Evolutionary conservation across 2,113 vertebrate species (phyloP), one percentile per base, ranked within the genome.

Genomic region (Catharus bicknelli): DNA sequence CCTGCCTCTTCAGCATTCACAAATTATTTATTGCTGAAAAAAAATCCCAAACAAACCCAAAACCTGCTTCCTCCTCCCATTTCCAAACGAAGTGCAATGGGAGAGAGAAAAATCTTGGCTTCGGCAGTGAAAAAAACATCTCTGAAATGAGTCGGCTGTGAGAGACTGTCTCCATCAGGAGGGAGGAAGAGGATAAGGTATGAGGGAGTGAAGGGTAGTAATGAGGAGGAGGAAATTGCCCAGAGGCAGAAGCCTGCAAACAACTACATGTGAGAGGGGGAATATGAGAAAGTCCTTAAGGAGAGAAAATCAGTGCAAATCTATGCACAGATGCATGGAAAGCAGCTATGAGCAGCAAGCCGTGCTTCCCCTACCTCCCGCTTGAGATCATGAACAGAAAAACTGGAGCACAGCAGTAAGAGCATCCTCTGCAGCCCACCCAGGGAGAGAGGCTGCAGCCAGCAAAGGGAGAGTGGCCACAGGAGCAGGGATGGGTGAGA

Each of bases 141-240:
- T 80, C 87, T 91, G 93, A 96, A 94, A 95, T 38, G 55, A 92
- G 75, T 86, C n/a, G 40, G 84, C 95, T 96, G 91, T 95, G 96
- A 89, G 59, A 87, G 42, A 50, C 75, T 79, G 54, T 79, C 61
- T 82, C 62, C 23, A 51, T 68, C 74, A 89, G 67, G 23, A 90
- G 47, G 72, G 75, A 87, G 59, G 64, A 82, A 83, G 67, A 92
- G 58, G 63, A 83, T 55, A 82, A 66, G 34, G 53, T 36, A 91
- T 48, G 54, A 91, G 43, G 43, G 75, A 83, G 18, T 51, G 51
- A 90, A 64, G 47, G 67, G 51, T 53, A 80, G 78, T 40, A 61
- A 88, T 51, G 51, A 66, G 68, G 42, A 77, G 64, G 64, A 92
- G 72, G 59, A 77, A 90, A 83, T 10, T 76, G 75, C 62, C 79